These are phyloP conservation scores for Parnassius mnemosyne DNA, from an alignment of 2,888 invertebrate genomes.

Conservation along the genomic window DNA sequence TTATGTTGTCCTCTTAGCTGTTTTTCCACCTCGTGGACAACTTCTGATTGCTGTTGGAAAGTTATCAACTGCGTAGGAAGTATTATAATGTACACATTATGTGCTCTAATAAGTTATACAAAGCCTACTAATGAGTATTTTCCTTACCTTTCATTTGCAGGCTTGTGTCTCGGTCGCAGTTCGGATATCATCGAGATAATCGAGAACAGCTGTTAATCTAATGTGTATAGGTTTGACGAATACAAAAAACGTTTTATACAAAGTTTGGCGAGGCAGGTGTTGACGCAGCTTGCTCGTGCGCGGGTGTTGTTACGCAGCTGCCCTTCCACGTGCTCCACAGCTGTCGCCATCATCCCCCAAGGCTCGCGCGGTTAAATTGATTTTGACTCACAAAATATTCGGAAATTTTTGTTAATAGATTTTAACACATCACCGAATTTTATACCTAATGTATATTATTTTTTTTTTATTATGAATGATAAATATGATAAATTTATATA, in stretches of 20 bases:
- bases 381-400: constrained; percentile 21
- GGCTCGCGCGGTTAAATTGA: constrained; percentile 22
- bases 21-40: too few relatives aligned
- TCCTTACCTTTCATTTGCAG: neutral
- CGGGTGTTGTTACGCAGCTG: constrained; percentile 66
- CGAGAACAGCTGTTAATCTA: constrained; percentile 38
- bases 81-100: too few relatives aligned
- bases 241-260: constrained; percentile 46
- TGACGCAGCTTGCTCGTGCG: constrained; percentile 69
- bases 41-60: too few relatives aligned
- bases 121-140: too few relatives aligned
- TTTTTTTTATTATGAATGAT: neutral
- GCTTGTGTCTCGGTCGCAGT: too few relatives aligned
- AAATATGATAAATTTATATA: too few relatives aligned
- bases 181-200: constrained; percentile 10
- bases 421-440: neutral
- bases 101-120: too few relatives aligned
- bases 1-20: too few relatives aligned
- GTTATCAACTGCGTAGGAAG: too few relatives aligned
- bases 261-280: constrained; percentile 62
- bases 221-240: constrained; percentile 38
- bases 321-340: constrained; percentile 70
- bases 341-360: constrained; percentile 60
- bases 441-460: neutral
- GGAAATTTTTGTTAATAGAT: neutral